Base-by-base conservation (phyloP, 2,888 invertebrate species). In the Athalia cordata region DNA sequence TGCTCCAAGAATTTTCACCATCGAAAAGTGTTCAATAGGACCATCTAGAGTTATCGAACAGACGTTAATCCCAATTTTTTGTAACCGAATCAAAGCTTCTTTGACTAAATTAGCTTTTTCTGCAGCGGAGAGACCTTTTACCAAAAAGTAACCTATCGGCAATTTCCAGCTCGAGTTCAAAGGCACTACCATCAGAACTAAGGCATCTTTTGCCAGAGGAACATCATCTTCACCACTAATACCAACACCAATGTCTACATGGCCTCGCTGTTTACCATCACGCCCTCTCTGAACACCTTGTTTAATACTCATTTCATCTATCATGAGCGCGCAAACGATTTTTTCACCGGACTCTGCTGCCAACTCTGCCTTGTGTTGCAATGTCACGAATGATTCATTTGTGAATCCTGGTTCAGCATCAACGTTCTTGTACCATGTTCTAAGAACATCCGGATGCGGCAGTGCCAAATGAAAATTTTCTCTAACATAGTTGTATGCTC, bases 261-360 rank as follows among this genome's bases (percentile, higher is more conserved):
- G 81, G 11, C 85, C 83, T 3, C 64, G 62, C 75, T 77, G 65
- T 47, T 80, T 80, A 8, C 74, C 80, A 74, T 80, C 67, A 8
- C 45, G 78, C 15, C 70, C 66, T 11, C 68, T 62, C 50, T 79
- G 79, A 5, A 81, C 43, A 9, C 45, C 43, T 45, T 47, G 80
- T 59, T 81, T 79, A 49, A 83, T 81, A 1, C 77, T 61, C 55
- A 83, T 82, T 77, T 81, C 82, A 68, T 82, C 82, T 13, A 83
- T 29, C 66, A 80, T 68, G 6, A 83, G 67, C 45, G 66, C 61
- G 64, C 47, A 47, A n/a, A 66, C 3, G 6, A 66, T 49, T 66
- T 66, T 47, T 66, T 13, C 49, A 13, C 13, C 11, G 49, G 4
- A n/a, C 6, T 66, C 49, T 13, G 9, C 66, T 52, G 77, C 77